phyloP scores from a whole-genome alignment of 2,888 invertebrate species.

The Patella ulyssiponensis region DNA sequence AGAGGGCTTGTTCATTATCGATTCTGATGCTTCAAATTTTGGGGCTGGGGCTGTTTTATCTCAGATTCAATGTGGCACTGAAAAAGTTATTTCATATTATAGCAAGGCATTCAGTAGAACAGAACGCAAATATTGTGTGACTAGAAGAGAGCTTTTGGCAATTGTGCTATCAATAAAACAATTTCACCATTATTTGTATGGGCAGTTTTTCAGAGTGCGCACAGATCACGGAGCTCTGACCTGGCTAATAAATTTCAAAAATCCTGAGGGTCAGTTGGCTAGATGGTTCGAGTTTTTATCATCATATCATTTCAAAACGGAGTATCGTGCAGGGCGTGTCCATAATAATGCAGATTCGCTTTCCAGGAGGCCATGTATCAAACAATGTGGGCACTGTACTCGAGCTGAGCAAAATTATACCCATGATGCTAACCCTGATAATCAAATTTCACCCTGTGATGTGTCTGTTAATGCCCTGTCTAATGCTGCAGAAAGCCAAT shows the following conservation, averaged over 20 bases:
- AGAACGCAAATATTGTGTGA: not conserved
- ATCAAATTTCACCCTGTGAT: too few relatives aligned
- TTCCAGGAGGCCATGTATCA: conserved; percentile 18
- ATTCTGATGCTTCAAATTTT: not conserved
- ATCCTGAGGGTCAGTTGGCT: conserved; percentile 7
- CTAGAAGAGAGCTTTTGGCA: conserved; percentile 11
- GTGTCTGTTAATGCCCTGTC: too few relatives aligned
- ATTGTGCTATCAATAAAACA: conserved; percentile 11
- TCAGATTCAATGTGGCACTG: not conserved
- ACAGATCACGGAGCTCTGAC: conserved; percentile 12
- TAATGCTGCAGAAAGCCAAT: too few relatives aligned
- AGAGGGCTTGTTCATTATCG: conserved; percentile 10
- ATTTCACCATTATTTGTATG: conserved; percentile 15
- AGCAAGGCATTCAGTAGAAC: not conserved
- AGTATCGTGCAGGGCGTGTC: conserved; percentile 20
- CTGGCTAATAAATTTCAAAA: not conserved
- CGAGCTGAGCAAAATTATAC: too few relatives aligned
- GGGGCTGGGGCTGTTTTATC: conserved; percentile 8
- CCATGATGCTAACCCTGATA: too few relatives aligned
- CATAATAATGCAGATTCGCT: conserved; percentile 29
- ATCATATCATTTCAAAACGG: conserved; percentile 22
- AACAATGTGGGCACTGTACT: not conserved
- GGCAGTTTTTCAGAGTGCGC: not conserved
- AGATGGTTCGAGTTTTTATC: not conserved
- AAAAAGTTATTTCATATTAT: not conserved